phyloP scores from a whole-genome alignment of 2,113 vertebrate genomes.

The Serilophus lunatus region DNA sequence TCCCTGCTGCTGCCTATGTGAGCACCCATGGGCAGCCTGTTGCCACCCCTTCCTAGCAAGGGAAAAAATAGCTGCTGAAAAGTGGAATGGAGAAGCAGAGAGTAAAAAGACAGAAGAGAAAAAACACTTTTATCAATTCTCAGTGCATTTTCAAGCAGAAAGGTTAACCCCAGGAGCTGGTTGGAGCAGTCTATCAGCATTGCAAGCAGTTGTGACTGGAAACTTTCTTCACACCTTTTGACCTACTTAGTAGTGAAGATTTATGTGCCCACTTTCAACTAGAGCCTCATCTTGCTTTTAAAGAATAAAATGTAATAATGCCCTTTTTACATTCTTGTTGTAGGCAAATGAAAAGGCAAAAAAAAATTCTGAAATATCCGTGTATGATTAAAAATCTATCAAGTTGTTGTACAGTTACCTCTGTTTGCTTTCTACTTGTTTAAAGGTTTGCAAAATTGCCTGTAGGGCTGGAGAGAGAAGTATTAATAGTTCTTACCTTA shows the following conservation, averaged over 20 bases:
- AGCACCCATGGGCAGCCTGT: neutral
- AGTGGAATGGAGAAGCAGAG: neutral
- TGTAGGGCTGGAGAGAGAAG: neutral
- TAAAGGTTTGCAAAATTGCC: neutral
- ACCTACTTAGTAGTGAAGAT: conserved; percentile 54
- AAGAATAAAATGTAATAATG: conserved; percentile 42
- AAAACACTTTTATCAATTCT: neutral
- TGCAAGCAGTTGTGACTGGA: conserved; percentile 19
- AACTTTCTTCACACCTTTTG: conserved; percentile 42
- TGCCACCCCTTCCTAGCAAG: neutral
- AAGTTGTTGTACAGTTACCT: neutral
- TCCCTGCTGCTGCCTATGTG: neutral
- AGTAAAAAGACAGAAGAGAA: neutral
- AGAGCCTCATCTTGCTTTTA: conserved; percentile 50
- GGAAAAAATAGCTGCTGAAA: neutral
- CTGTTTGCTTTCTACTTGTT: neutral
- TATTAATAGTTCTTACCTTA: neutral
- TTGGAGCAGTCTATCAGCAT: neutral
- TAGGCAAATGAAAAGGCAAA: neutral
- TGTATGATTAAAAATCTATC: conserved; percentile 27
- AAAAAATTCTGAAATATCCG: neutral
- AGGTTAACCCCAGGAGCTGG: neutral
- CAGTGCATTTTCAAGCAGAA: conserved; percentile 19
- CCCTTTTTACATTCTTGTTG: neutral
- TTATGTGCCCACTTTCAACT: conserved; percentile 38